phyloP scores from a whole-genome alignment of 2,888 invertebrate genomes.

The Pimpla rufipes region DNA sequence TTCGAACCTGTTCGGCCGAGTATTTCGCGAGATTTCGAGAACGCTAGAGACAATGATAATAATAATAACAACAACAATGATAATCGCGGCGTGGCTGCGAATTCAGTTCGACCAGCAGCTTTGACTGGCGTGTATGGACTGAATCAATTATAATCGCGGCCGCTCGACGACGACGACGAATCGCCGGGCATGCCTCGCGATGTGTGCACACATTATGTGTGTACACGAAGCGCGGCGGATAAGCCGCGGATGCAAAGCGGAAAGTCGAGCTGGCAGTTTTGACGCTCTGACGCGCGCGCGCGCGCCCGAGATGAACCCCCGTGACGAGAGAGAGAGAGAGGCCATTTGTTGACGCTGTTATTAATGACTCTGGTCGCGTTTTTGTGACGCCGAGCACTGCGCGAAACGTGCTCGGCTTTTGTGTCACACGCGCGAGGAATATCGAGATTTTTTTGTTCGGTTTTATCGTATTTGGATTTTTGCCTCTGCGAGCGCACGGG shows the following conservation, averaged over 20 bases:
- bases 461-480: not conserved
- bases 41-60: not conserved
- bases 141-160: conserved; percentile 67
- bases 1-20: not conserved
- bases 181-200: conserved; percentile 23
- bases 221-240: not conserved
- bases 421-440: not conserved
- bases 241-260: not conserved
- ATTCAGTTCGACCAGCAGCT: conserved; percentile 52
- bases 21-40: not conserved
- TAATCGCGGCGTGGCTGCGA: not conserved
- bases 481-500: not conserved
- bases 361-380: not conserved
- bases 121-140: conserved; percentile 63
- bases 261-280: not conserved
- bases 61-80: conserved; percentile 6
- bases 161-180: conserved; percentile 38
- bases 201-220: not conserved
- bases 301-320: not conserved
- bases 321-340: too few relatives aligned
- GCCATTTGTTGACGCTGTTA: conserved; percentile 5
- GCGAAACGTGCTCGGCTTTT: conserved; percentile 11
- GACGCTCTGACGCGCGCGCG: not conserved
- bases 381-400: conserved; percentile 4
- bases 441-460: not conserved